Base-by-base conservation (phyloP, 1,140 invertebrate species). In the Drosophila navojoa region DNA sequence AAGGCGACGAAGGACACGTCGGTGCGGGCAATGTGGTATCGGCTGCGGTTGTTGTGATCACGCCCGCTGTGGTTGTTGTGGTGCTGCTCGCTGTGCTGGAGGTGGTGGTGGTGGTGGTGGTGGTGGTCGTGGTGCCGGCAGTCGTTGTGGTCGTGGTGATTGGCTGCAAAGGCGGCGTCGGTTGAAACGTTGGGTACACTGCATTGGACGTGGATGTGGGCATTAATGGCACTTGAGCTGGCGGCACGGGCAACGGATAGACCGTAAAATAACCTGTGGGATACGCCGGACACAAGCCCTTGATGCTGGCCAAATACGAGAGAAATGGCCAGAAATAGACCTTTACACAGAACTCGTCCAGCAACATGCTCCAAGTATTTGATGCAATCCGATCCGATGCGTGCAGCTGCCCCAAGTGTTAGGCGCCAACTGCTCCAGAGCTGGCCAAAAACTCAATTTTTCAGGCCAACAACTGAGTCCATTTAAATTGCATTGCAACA, bases 321-420 rank as follows among this genome's bases (percentile, higher is more conserved):
- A 92, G 76, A 53, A 91, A 86, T 49, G 91, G 91, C 90, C 87
- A 92, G 19, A 90, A 92, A 42, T 79, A 90, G 45, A 92, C 71
- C 79, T 91, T 92, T 29, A 87, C 62, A 57, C 91, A 92, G 47
- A 92, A 81, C 62, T 92, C 90, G 15, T 78, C 71, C 70, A 91
- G 71, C 57, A 92, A 45, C 76, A 92, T 91, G 42, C 0, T 15
- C 42, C n/a, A 16, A 9, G 42, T 22, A 22, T 22, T 22, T 22
- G 19, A 22, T 22, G 19, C 19, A 9, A 45, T 45, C 5, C 35
- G 16, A 45, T 45, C 5, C 35, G 4, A 11, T 38, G 35, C 35
- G 73, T 50, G 27, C 81, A 63, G 54, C 74, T 77, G n/a, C 74
- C 50, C 53, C 76, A 68, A 59, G 62, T 52, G 66, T 64, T 79